phyloP scores from a whole-genome alignment of 2,888 invertebrate species.

The Xanthia icteritia region DNA sequence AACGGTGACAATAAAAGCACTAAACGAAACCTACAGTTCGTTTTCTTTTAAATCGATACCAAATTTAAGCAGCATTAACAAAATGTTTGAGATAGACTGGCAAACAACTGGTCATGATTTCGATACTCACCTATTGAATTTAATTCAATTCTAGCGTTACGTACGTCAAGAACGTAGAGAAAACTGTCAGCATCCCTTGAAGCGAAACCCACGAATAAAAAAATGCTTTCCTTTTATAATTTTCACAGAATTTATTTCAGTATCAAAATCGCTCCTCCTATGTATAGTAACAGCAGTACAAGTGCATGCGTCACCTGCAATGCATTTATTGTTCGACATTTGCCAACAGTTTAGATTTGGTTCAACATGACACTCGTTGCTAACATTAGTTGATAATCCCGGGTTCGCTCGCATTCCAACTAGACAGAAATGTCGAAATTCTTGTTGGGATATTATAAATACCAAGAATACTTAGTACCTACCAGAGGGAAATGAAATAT shows the following conservation, averaged over 20 bases:
- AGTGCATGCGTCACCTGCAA: constrained; percentile 59
- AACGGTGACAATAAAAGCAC: not conserved
- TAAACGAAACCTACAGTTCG: not conserved
- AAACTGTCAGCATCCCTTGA: too few species aligned
- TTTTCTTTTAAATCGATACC: not conserved
- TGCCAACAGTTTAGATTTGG: constrained; percentile 64
- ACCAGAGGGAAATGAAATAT: not conserved
- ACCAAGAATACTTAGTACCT: not conserved
- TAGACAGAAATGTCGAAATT: constrained; percentile 13
- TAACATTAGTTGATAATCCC: constrained; percentile 52
- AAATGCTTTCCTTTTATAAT: not conserved
- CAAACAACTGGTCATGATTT: not conserved
- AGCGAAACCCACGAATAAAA: too few species aligned
- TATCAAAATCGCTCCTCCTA: constrained; percentile 35
- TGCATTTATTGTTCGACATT: constrained; percentile 68
- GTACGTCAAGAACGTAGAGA: too few species aligned
- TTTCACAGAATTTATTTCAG: not conserved
- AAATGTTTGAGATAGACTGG: not conserved
- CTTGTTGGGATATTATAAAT: not conserved
- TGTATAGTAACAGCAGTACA: not conserved
- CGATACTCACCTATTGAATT: not conserved
- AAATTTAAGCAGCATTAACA: too few species aligned
- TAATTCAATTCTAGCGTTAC: not conserved
- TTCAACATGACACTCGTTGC: constrained; percentile 59
- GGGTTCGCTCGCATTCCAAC: constrained; percentile 43